Evolutionary conservation across 2,797 vertebrate genomes (phyloP).

Genomic region (Hyperoplus lanceolatus): DNA sequence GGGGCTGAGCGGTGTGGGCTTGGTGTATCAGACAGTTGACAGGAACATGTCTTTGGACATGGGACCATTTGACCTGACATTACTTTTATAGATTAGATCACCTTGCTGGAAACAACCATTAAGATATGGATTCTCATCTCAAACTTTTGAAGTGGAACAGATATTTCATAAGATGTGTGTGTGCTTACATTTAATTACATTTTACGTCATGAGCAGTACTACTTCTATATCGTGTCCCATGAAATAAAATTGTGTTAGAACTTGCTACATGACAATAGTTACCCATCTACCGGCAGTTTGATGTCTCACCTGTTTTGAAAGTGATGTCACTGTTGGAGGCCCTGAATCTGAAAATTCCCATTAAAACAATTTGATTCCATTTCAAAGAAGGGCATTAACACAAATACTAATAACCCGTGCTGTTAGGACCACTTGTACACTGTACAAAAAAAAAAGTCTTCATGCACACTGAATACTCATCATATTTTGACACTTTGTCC

Average conservation of each 20-base stretch:
- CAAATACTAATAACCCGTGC: background rate
- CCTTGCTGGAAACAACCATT: slow-evolving; percentile 11
- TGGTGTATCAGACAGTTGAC: too few relatives aligned
- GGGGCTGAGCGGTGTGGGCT: too few relatives aligned
- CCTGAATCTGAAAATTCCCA: background rate
- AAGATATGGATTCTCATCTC: slow-evolving; percentile 14
- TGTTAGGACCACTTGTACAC: background rate
- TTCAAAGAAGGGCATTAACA: background rate
- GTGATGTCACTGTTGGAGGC: background rate
- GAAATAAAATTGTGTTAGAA: too few relatives aligned
- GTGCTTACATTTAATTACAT: too few relatives aligned
- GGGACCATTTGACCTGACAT: background rate
- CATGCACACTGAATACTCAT: background rate
- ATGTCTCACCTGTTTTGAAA: background rate
- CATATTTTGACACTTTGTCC: background rate
- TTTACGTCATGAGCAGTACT: too few relatives aligned
- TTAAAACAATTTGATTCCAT: background rate
- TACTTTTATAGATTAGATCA: slow-evolving; percentile 5
- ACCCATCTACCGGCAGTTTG: background rate
- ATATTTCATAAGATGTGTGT: too few relatives aligned
- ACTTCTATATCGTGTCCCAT: too few relatives aligned
- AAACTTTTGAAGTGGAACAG: background rate
- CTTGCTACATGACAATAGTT: too few relatives aligned
- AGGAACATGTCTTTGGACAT: too few relatives aligned
- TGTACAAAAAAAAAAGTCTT: background rate